A percentile compares a stretch with the other conserved stretches of the same genome.
Evolutionary conservation across 2,888 invertebrate genomes (phyloP).

Genomic region (Hoplodrina ambigua): DNA sequence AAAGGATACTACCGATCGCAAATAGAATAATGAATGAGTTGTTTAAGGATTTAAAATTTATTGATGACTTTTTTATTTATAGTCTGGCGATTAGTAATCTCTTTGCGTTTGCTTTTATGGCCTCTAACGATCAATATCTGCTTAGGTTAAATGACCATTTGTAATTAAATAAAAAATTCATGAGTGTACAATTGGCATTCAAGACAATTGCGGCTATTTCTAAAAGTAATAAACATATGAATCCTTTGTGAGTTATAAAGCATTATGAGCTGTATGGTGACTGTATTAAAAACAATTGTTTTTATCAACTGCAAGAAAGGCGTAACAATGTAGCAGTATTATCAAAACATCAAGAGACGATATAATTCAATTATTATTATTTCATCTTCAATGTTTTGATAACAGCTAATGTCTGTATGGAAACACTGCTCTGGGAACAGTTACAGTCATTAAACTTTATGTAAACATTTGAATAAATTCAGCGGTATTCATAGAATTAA

Average conservation of each 20-base stretch:
- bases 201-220: not conserved
- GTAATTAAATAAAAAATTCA: not conserved
- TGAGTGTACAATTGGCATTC: not conserved
- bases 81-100: constrained; percentile 62
- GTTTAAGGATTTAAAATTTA: constrained; percentile 60
- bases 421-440: constrained; percentile 48
- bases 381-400: constrained; percentile 48
- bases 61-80: constrained; percentile 57
- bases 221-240: not conserved
- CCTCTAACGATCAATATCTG: constrained; percentile 38
- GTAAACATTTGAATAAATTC: constrained; percentile 35
- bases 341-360: constrained; percentile 58
- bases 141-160: constrained; percentile 45
- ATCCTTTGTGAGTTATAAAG: not conserved
- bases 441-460: constrained; percentile 29
- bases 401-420: constrained; percentile 42
- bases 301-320: constrained; percentile 12
- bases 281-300: constrained; percentile 47
- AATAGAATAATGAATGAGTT: constrained; percentile 64
- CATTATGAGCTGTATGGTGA: not conserved
- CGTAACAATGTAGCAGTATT: constrained; percentile 46
- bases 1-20: constrained; percentile 59
- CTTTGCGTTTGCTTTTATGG: constrained; percentile 60
- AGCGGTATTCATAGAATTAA: not conserved
- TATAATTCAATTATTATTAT: constrained; percentile 49